These are phyloP conservation scores for Cricetomys ansorgei DNA, from an alignment of 2,113 vertebrate genomes.

Conservation along the genomic window DNA sequence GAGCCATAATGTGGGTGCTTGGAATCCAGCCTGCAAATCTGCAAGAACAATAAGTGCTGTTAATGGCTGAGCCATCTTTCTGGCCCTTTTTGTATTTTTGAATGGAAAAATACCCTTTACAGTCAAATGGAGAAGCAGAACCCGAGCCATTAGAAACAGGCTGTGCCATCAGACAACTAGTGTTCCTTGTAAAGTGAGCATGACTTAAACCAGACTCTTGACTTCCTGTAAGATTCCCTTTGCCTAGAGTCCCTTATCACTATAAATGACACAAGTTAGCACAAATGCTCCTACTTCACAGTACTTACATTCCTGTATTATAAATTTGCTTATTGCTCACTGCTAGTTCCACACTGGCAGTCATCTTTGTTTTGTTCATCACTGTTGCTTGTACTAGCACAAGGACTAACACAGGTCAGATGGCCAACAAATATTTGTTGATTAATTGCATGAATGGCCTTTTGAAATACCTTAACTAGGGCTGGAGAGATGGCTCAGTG, in stretches of 20 bases:
- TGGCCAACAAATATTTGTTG: constrained; percentile 20
- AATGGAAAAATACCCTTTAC: background rate
- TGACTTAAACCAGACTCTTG: background rate
- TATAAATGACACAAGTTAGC: background rate
- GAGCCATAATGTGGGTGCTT: background rate
- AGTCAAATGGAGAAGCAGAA: background rate
- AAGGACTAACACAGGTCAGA: background rate
- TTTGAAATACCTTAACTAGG: constrained; percentile 21
- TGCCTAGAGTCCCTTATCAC: background rate
- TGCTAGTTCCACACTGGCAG: background rate
- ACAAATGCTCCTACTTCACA: background rate
- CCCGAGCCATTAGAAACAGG: background rate
- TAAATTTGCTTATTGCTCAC: background rate
- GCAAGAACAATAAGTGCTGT: background rate
- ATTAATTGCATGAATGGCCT: constrained; percentile 14
- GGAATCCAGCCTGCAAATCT: background rate
- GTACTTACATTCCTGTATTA: background rate
- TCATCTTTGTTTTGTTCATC: background rate
- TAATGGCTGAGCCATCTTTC: background rate
- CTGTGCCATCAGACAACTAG: background rate
- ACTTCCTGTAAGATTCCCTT: background rate
- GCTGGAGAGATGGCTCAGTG: too few species aligned
- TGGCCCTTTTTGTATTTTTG: background rate
- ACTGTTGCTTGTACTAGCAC: background rate
- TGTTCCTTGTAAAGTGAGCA: background rate